Percentiles rank a stretch among this genome's conserved stretches.
phyloP scores from a whole-genome alignment of 2,888 invertebrate species.

The Dicranocentrus wangi region DNA sequence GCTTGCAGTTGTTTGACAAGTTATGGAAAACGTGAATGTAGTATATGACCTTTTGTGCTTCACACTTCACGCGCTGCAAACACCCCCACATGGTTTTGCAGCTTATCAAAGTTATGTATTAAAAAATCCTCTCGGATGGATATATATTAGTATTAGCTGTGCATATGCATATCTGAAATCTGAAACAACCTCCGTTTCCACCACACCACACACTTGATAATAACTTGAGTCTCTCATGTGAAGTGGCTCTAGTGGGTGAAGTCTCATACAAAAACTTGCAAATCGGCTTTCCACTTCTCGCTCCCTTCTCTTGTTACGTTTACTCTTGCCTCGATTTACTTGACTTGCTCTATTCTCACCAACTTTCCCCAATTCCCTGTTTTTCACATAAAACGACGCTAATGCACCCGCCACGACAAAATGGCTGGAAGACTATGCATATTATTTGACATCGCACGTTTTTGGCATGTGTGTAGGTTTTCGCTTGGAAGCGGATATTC shows the following conservation, averaged over 20 bases:
- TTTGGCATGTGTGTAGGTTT: conserved; percentile 17
- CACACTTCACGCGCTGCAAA: no score
- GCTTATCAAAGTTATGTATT: no score
- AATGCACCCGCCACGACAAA: conserved; percentile 4
- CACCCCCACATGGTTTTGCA: no score
- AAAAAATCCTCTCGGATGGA: no score
- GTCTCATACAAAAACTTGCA: conserved; percentile 27
- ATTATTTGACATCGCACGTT: conserved; percentile 7
- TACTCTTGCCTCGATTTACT: conserved; percentile 32
- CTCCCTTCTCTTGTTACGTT: background rate
- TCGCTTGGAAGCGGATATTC: background rate
- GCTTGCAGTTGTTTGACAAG: no score
- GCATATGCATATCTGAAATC: no score
- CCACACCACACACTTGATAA: no score
- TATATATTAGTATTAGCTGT: no score
- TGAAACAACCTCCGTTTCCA: no score
- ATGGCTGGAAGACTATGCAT: conserved; percentile 9
- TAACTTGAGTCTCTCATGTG: no score
- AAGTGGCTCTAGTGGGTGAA: conserved; percentile 4
- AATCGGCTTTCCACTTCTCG: conserved; percentile 33
- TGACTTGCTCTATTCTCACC: conserved; percentile 12
- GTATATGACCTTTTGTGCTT: no score
- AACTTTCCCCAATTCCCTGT: conserved; percentile 19
- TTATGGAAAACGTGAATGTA: no score
- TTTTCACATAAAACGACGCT: conserved; percentile 35